Evolutionary conservation across 2,888 invertebrate genomes (phyloP).

Genomic region (Syritta pipiens): DNA sequence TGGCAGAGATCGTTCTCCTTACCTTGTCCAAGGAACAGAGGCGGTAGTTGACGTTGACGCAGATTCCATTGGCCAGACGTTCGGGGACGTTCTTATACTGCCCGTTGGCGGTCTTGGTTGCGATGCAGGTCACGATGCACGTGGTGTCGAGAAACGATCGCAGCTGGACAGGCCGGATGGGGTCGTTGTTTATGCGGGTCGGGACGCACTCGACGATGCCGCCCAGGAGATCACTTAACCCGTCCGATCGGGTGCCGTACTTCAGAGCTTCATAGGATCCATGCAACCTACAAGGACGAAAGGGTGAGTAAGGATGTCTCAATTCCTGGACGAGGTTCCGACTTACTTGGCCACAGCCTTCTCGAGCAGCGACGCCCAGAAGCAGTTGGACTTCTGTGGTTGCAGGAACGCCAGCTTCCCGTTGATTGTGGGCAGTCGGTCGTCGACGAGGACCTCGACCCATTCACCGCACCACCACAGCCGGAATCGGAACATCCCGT

Average conservation of each 20-base stretch:
- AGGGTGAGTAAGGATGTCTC: neutral
- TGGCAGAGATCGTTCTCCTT: neutral
- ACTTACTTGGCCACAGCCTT: slow-evolving; percentile 95
- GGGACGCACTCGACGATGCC: slow-evolving; percentile 92
- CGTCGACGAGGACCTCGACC: slow-evolving; percentile 94
- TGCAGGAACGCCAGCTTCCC: slow-evolving; percentile 93
- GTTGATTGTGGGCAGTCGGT: slow-evolving; percentile 92
- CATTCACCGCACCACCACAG: slow-evolving; percentile 97
- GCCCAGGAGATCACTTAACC: slow-evolving; percentile 92
- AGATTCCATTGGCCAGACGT: slow-evolving; percentile 84
- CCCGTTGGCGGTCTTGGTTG: slow-evolving; percentile 75
- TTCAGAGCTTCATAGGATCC: slow-evolving; percentile 96
- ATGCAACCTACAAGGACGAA: slow-evolving; percentile 83
- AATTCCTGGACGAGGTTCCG: neutral
- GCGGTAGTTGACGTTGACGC: slow-evolving; percentile 88
- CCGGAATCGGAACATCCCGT: slow-evolving; percentile 92
- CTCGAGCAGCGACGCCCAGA: slow-evolving; percentile 93
- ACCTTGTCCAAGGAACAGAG: slow-evolving; percentile 76
- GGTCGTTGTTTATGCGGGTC: slow-evolving; percentile 85
- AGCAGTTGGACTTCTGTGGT: slow-evolving; percentile 88
- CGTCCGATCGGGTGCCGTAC: slow-evolving; percentile 93
- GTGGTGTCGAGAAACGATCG: slow-evolving; percentile 89
- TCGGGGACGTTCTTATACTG: slow-evolving; percentile 82
- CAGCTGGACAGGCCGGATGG: slow-evolving; percentile 82
- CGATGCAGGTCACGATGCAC: slow-evolving; percentile 89